Evolutionary conservation across 2,888 invertebrate genomes (phyloP).

Genomic region (Clistopyga incitator): DNA sequence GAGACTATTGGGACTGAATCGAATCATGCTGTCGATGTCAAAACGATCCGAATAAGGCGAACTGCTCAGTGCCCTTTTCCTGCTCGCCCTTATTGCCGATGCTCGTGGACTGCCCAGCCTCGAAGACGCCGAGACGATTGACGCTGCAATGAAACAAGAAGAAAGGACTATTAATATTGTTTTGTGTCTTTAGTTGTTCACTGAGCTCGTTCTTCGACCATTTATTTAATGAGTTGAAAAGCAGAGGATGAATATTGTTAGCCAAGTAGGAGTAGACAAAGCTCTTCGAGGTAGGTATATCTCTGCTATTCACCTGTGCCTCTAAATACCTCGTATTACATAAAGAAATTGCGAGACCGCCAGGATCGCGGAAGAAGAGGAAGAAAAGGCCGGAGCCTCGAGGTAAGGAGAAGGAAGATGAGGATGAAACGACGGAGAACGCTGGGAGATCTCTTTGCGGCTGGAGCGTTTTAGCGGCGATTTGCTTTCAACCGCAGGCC

Average conservation of each 20-base stretch:
- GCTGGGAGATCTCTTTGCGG: constrained; percentile 73
- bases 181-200: neutral
- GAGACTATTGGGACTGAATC: constrained; percentile 97
- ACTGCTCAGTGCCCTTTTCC: constrained; percentile 96
- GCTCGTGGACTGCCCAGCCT: constrained; percentile 89
- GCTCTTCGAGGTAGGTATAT: constrained; percentile 14
- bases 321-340: constrained; percentile 37
- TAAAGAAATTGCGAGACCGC: constrained; percentile 50
- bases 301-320: constrained; percentile 27
- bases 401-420: constrained; percentile 57
- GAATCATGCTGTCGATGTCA: constrained; percentile 97
- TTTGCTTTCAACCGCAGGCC: constrained; percentile 81
- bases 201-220: neutral
- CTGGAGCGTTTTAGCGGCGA: constrained; percentile 80
- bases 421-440: neutral
- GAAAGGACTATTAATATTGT: constrained; percentile 1
- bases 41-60: constrained; percentile 98
- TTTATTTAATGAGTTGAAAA: constrained; percentile 42
- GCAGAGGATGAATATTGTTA: neutral
- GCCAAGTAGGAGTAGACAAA: constrained; percentile 5
- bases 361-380: constrained; percentile 56
- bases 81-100: constrained; percentile 87
- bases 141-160: constrained; percentile 19
- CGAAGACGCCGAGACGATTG: constrained; percentile 79
- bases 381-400: constrained; percentile 2